Evolutionary conservation across 2,888 invertebrate species (phyloP).

Genomic region (Gandaritis pyraliata): DNA sequence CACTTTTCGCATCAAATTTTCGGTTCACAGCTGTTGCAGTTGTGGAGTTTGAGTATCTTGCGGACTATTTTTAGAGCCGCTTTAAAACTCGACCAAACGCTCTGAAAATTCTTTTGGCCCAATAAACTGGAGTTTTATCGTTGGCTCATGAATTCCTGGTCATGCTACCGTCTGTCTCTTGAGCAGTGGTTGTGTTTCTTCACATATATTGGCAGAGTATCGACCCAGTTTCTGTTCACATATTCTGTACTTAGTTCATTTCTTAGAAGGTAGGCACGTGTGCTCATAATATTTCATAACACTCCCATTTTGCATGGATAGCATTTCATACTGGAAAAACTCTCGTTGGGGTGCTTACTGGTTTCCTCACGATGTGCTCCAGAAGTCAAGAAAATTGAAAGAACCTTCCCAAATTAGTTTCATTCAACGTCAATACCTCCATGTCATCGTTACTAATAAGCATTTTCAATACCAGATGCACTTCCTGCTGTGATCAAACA

Average conservation of each 20-base stretch:
- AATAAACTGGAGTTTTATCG: conserved; percentile 2
- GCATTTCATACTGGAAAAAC: no score
- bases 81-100: conserved; percentile 2
- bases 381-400: no score
- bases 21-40: conserved; percentile 3
- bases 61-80: neutral
- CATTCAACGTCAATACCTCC: no score
- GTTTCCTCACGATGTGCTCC: no score
- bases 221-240: no score
- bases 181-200: neutral
- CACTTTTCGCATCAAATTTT: neutral
- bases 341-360: no score
- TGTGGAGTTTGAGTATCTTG: conserved; percentile 3
- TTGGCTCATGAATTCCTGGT: neutral
- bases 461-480: conserved; percentile 5
- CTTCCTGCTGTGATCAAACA: conserved; percentile 15
- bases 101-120: neutral
- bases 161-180: neutral
- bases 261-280: no score
- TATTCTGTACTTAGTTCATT: no score
- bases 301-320: no score
- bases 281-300: no score
- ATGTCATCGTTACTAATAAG: no score
- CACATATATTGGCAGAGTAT: no score
- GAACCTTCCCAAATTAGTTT: neutral